Percentiles rank a stretch among this genome's conserved stretches.
Conservation (phyloP, 2,888 invertebrate genomes). For the Watsonalla cultraria region DNA sequence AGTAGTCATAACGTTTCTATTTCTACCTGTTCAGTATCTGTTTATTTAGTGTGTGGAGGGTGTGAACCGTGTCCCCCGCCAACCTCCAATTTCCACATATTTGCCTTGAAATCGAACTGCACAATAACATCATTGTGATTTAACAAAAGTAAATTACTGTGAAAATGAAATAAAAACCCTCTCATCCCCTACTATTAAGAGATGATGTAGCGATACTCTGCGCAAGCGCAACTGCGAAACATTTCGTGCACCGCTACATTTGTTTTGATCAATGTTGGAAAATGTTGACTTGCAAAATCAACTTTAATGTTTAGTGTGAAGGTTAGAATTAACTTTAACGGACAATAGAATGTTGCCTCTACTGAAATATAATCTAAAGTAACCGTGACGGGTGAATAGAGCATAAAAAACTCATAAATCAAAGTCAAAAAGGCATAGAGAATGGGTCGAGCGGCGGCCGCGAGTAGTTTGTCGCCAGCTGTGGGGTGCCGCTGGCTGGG, state of each 20-base stretch:
- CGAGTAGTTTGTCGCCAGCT: slow-evolving; percentile 73
- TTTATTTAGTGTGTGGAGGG: slow-evolving; percentile 38
- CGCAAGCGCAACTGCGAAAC: slow-evolving; percentile 60
- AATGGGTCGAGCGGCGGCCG: slow-evolving; percentile 65
- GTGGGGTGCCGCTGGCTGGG: slow-evolving; percentile 38
- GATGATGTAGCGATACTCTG: slow-evolving; percentile 75
- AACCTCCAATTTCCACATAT: slow-evolving; percentile 60
- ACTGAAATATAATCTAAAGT: slow-evolving; percentile 59
- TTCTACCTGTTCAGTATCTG: slow-evolving; percentile 6
- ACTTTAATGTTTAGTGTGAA: slow-evolving; percentile 19
- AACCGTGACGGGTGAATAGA: slow-evolving; percentile 74
- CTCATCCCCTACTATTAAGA: slow-evolving; percentile 75
- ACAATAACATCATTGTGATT: slow-evolving; percentile 65
- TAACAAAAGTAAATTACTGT: slow-evolving; percentile 75
- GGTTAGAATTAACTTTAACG: slow-evolving; percentile 19
- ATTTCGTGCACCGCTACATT: slow-evolving; percentile 44
- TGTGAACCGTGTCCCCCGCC: slow-evolving; percentile 60
- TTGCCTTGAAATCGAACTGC: slow-evolving; percentile 69
- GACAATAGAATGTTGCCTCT: slow-evolving; percentile 19
- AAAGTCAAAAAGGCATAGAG: slow-evolving; percentile 80
- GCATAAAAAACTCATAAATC: slow-evolving; percentile 78
- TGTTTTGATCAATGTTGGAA: slow-evolving; percentile 21
- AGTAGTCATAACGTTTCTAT: too few relatives aligned
- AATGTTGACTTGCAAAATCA: slow-evolving; percentile 17
- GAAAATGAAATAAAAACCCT: slow-evolving; percentile 74